These are phyloP conservation scores for Phalacrocorax pelagicus DNA, from an alignment of 2,113 vertebrate species.

Conservation along the genomic window DNA sequence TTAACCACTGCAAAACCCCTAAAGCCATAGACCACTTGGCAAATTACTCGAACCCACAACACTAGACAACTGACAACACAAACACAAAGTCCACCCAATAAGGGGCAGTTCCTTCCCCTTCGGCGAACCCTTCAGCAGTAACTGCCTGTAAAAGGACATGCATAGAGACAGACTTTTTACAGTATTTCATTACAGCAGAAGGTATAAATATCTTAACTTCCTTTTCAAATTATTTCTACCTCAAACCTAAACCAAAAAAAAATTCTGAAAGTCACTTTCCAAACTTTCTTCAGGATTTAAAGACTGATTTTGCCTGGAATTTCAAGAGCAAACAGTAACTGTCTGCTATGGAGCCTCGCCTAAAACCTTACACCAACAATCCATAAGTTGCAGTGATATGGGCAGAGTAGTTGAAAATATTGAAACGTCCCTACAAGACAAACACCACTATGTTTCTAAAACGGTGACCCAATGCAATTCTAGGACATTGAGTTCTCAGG, in stretches of 20 bases:
- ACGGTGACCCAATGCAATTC: neutral
- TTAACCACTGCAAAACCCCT: neutral
- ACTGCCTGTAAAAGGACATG: neutral
- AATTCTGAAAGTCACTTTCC: neutral
- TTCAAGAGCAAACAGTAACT: neutral
- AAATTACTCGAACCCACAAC: neutral
- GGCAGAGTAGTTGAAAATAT: neutral
- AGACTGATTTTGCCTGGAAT: neutral
- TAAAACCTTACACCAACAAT: neutral
- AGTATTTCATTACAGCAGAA: neutral
- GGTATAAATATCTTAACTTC: neutral
- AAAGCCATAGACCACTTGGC: neutral
- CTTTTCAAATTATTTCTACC: neutral
- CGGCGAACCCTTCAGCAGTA: neutral
- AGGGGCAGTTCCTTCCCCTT: neutral
- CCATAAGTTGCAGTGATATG: neutral
- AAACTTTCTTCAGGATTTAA: neutral
- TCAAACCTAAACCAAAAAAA: neutral
- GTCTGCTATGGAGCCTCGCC: neutral
- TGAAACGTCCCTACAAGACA: neutral
- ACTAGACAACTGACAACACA: neutral
- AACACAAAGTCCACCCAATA: neutral
- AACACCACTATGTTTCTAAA: neutral
- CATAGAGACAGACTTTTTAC: neutral
- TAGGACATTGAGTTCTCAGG: neutral